phyloP scores from a whole-genome alignment of 92 coral and sea anemone genomes.

The Ricordea florida region DNA sequence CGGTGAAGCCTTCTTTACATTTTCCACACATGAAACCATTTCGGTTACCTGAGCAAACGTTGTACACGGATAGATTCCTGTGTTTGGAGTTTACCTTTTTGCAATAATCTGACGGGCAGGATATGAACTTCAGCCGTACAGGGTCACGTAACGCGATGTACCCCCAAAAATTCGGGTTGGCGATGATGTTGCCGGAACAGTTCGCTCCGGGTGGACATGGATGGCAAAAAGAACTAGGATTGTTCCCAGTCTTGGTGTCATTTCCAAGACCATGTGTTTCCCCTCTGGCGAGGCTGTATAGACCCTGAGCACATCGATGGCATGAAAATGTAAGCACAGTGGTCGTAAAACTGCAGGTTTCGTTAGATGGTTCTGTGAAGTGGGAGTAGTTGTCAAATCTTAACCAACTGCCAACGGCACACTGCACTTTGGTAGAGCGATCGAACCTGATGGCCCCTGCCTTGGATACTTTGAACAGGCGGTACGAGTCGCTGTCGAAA shows the following conservation, averaged over 20 bases:
- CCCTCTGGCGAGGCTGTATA: conserved; percentile 73
- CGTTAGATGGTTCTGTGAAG: neutral
- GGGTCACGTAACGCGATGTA: conserved; percentile 28
- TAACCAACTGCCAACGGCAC: conserved; percentile 60
- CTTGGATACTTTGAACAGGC: conserved; percentile 43
- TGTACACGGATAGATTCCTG: conserved; percentile 25
- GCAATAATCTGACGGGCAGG: conserved; percentile 82
- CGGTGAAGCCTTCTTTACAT: conserved; percentile 69
- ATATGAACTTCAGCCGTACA: conserved; percentile 48
- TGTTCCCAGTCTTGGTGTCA: neutral
- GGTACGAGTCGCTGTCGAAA: conserved; percentile 10
- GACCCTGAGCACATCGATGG: conserved; percentile 41
- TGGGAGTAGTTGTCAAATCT: conserved; percentile 38
- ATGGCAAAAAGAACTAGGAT: conserved; percentile 36
- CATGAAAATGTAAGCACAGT: conserved; percentile 43
- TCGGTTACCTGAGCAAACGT: conserved; percentile 81
- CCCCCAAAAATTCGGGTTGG: conserved; percentile 85
- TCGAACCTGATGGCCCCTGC: conserved; percentile 55
- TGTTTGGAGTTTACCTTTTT: conserved; percentile 26
- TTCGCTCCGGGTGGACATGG: conserved; percentile 88
- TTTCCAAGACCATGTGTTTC: neutral
- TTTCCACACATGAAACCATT: conserved; percentile 76
- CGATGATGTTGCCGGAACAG: conserved; percentile 58
- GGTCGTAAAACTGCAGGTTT: conserved; percentile 1
- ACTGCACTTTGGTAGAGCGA: conserved; percentile 19